A percentile compares a stretch with the other conserved stretches of the same genome.
Conservation (phyloP, 2,888 invertebrate genomes). For the Catocala fraxini region DNA sequence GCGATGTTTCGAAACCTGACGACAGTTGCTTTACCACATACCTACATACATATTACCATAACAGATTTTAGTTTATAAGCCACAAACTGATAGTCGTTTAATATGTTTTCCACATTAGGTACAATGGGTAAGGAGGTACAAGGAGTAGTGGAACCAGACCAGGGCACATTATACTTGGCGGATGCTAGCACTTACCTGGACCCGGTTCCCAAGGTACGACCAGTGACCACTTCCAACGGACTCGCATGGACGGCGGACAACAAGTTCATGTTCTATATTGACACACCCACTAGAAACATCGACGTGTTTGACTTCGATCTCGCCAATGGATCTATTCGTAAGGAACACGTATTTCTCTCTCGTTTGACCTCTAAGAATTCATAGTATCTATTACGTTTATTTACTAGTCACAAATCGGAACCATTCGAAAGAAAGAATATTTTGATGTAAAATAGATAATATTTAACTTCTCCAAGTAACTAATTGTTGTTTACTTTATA, state of each 20-base stretch:
- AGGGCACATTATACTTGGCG: conserved; percentile 88
- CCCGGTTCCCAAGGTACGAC: conserved; percentile 71
- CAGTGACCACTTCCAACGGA: conserved; percentile 92
- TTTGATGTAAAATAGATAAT: too few species aligned
- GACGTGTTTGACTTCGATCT: conserved; percentile 91
- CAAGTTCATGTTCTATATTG: conserved; percentile 92
- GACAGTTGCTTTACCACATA: too few species aligned
- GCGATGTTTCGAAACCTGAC: too few species aligned
- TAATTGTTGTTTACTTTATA: too few species aligned
- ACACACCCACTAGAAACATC: conserved; percentile 90
- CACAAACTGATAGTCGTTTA: neutral
- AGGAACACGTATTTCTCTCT: too few species aligned
- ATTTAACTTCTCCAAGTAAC: too few species aligned
- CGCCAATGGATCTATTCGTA: conserved; percentile 87
- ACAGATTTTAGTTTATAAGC: too few species aligned
- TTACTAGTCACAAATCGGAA: too few species aligned
- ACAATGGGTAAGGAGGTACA: conserved; percentile 89
- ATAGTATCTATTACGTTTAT: too few species aligned
- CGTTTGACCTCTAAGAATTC: too few species aligned
- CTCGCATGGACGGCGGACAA: conserved; percentile 92
- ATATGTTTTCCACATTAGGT: conserved; percentile 67
- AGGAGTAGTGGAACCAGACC: conserved; percentile 77
- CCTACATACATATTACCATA: too few species aligned
- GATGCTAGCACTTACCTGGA: conserved; percentile 70
- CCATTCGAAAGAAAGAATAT: too few species aligned